Base-by-base conservation (phyloP, 1,140 invertebrate genomes). In the Cydia splendana region DNA sequence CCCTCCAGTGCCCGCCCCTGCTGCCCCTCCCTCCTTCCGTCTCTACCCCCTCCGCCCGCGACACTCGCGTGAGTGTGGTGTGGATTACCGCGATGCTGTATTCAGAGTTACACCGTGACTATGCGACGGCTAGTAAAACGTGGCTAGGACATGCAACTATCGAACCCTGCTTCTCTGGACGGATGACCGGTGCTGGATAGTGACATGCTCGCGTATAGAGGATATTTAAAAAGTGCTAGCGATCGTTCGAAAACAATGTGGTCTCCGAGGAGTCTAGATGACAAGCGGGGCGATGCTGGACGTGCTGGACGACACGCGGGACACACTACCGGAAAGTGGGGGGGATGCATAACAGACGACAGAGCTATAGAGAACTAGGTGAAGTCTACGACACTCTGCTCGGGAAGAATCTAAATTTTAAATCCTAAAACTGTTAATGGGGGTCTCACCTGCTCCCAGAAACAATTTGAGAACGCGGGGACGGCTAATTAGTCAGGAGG, bases 61-160 rank as follows among this genome's bases (percentile, higher is more conserved):
- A 67, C 65, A 76, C 77, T 57, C 24, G 20, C 81, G 74, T 65
- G 88, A 92, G 91, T 92, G 91, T 92, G 91, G 89, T 86, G 90
- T 92, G 90, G 90, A 91, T 89, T 83, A 85, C 84, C 82, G 57
- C 57, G 80, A 79, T 81, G 80, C 85, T 85, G 88, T 88, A 90
- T 88, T 88, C 88, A 86, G 88, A 88, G 86, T 81, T 80, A 75
- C 75, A 76, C 69, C 76, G 80, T 74, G 71, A 69, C 76, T 62
- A 48, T 45, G 75, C 75, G 75, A 38, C 75, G 18, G 20, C 53
- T 53, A 62, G 38, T 20, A 57, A 53, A 28, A 76, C 77, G 38
- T 20, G 75, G 67, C 81, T 81, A 81, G 5, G 80, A 80, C 85
- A 86, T 85, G 82, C 73, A 65, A 42, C 82, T 79, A 83, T 77